Conservation (phyloP, 2,797 vertebrate species). For the Manis pentadactyla region DNA sequence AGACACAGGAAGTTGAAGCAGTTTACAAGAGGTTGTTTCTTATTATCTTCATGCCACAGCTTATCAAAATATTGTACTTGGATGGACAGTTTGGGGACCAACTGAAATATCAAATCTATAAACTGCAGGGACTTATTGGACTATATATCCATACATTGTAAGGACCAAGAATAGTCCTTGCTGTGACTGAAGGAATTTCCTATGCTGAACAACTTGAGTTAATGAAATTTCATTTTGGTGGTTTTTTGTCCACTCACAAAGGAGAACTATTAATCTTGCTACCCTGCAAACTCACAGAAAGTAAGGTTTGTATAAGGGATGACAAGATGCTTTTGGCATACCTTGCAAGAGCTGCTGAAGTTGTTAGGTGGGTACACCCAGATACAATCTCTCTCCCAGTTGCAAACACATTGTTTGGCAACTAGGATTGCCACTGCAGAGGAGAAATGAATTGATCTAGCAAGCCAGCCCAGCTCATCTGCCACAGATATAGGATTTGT, state of each 20-base stretch:
- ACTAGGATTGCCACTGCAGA: slow-evolving; percentile 95
- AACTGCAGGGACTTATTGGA: slow-evolving; percentile 95
- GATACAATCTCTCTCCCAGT: slow-evolving; percentile 96
- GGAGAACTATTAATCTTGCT: slow-evolving; percentile 90
- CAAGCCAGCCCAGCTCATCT: slow-evolving; percentile 94
- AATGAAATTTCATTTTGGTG: slow-evolving; percentile 94
- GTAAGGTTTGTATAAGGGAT: slow-evolving; percentile 93
- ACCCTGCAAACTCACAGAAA: slow-evolving; percentile 92
- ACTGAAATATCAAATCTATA: slow-evolving; percentile 96
- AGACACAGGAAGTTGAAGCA: slow-evolving; percentile 98
- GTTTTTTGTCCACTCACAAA: slow-evolving; percentile 89
- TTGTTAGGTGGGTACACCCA: slow-evolving; percentile 93
- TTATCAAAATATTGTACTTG: slow-evolving; percentile 92
- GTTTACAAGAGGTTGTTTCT: slow-evolving; percentile 96
- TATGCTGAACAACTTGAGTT: slow-evolving; percentile 93
- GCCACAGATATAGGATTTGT: slow-evolving; percentile 96
- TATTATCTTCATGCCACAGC: slow-evolving; percentile 95
- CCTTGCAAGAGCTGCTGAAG: slow-evolving; percentile 92
- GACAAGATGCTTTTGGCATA: slow-evolving; percentile 96
- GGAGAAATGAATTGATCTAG: slow-evolving; percentile 96
- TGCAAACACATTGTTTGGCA: slow-evolving; percentile 95
- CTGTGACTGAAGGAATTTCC: slow-evolving; percentile 94
- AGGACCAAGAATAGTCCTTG: slow-evolving; percentile 93
- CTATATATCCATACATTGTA: slow-evolving; percentile 96
- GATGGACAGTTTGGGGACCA: slow-evolving; percentile 93